phyloP scores from a whole-genome alignment of 1,140 invertebrate species.

The Zeugodacus cucurbitae region DNA sequence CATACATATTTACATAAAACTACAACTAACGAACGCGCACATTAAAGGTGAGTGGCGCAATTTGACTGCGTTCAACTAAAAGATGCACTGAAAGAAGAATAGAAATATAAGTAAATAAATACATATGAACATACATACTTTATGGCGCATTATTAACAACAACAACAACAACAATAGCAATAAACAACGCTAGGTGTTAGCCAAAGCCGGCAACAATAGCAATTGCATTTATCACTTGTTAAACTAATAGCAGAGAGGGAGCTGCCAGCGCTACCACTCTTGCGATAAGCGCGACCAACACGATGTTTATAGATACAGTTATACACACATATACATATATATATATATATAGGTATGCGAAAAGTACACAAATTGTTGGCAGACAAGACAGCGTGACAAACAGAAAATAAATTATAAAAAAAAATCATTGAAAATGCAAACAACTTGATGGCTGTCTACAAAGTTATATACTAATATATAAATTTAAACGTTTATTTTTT shows the following conservation, averaged over 20 bases:
- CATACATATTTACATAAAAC: too few relatives aligned
- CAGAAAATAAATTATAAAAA: background rate
- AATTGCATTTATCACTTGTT: slow-evolving; percentile 6
- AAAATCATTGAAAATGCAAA: background rate
- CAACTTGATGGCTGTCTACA: background rate
- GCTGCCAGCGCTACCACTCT: background rate
- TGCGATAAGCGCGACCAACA: background rate
- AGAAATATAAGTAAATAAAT: background rate
- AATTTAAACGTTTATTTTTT: background rate
- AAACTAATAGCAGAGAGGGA: too few relatives aligned
- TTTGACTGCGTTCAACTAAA: background rate
- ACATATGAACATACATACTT: background rate
- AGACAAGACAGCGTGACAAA: slow-evolving; percentile 29
- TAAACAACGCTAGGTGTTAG: background rate
- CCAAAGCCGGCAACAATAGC: slow-evolving; percentile 6
- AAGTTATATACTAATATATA: background rate
- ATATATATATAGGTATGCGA: background rate
- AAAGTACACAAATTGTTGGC: slow-evolving; percentile 35
- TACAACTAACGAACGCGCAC: background rate
- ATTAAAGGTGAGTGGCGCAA: background rate
- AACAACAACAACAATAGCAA: slow-evolving; percentile 4
- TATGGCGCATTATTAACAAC: background rate
- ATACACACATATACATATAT: too few relatives aligned
- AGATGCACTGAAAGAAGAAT: background rate
- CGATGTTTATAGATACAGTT: too few relatives aligned